Evolutionary conservation across 2,113 vertebrate genomes (phyloP), one percentile per base, ranked within the genome.

Genomic region (Clarias batrachus): DNA sequence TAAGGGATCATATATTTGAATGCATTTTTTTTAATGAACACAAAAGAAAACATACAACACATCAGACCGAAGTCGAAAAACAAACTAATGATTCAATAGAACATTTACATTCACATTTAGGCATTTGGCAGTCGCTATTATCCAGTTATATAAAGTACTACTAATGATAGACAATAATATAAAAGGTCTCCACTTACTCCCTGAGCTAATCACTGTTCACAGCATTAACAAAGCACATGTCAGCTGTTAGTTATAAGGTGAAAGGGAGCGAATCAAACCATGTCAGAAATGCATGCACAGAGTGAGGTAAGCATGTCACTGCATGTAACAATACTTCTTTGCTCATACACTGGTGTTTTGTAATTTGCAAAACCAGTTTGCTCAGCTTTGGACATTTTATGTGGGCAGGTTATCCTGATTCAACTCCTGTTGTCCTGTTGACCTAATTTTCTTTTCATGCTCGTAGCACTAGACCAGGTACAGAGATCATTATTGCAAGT

Each of bases 161-260:
- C 6, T 77, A 54, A 77, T 27, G 76, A 57, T 27, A 57, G 54
- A 56, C 13, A 57, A 19, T 2, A 57, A 30, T 27, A 57, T 2
- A n/a, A 54, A 41, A 71, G 8, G 17, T 7, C 68, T 41, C 33
- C 17, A 70, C 27, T 76, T 25, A 25, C 9, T 76, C 73, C 37
- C 41, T 6, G n/a, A 77, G 74, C 48, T 54, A 77, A n/a, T 77
- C 54, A 80, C 56, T 57, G 16, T 60, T 80, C 3, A 33, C 56
- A 33, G 56, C 8, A 80, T 80, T 80, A 80, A 80, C 60, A 56
- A 80, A 16, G 54, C n/a, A 21, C 56, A 80, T 80, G 56, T 80
- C 27, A 80, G 56, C 27, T 60, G 9, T 30, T 19, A 25, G 54
- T 79, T 54, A 79, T 16, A 79, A 14, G n/a, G n/a, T 30, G n/a